A percentile compares a stretch with the other conserved stretches of the same genome.
Evolutionary conservation across 2,113 vertebrate genomes (phyloP).

Genomic region (Montifringilla adamsi): DNA sequence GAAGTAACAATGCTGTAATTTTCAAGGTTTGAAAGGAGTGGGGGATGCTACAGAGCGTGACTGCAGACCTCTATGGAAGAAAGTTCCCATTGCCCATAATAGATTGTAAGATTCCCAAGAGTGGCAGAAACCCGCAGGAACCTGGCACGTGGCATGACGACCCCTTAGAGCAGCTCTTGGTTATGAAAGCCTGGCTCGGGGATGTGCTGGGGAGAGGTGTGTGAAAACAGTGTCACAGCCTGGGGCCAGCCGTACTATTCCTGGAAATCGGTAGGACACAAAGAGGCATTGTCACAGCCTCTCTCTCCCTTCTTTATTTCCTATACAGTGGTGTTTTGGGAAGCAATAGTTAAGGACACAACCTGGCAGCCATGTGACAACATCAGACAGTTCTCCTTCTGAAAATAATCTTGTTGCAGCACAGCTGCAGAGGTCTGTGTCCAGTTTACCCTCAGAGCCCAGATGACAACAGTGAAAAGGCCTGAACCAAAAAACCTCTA

Average conservation of each 20-base stretch:
- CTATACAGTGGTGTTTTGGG: neutral
- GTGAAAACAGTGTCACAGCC: neutral
- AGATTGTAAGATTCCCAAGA: neutral
- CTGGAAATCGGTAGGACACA: neutral
- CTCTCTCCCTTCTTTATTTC: neutral
- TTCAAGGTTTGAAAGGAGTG: neutral
- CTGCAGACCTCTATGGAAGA: neutral
- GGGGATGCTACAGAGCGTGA: neutral
- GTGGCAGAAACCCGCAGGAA: neutral
- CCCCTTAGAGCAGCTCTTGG: neutral
- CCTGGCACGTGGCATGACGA: neutral
- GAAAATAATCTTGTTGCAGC: neutral
- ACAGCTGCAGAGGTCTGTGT: neutral
- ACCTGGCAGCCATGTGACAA: neutral
- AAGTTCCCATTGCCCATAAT: neutral
- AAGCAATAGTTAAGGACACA: neutral
- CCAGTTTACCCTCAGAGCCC: neutral
- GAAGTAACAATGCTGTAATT: neutral
- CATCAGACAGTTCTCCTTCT: neutral
- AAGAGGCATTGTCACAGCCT: neutral
- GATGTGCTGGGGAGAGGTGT: neutral
- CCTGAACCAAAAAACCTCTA: neutral
- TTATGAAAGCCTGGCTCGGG: neutral
- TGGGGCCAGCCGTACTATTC: rapidly evolving
- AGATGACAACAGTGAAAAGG: neutral